phyloP scores from a whole-genome alignment of 1,140 invertebrate genomes.

The Colletes gigas region DNA sequence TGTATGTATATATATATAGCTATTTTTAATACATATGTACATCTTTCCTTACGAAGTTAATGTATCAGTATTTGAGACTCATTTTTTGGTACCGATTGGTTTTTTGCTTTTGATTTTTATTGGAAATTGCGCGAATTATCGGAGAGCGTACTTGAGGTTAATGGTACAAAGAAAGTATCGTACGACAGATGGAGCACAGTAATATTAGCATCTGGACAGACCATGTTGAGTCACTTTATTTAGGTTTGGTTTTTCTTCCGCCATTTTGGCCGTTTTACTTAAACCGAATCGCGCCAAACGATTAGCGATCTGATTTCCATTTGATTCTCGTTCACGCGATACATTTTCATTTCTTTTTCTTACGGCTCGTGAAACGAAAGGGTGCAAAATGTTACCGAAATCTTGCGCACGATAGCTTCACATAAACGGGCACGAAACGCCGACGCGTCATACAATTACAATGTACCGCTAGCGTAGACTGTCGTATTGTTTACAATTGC shows the following conservation, averaged over 20 bases:
- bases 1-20: slow-evolving; percentile 36
- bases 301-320: background rate
- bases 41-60: slow-evolving; percentile 47
- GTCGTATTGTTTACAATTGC: slow-evolving; percentile 51
- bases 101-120: slow-evolving; percentile 49
- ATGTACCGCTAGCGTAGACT: slow-evolving; percentile 60
- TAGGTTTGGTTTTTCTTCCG: background rate
- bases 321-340: background rate
- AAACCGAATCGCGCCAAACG: background rate
- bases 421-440: slow-evolving; percentile 38
- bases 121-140: slow-evolving; percentile 1
- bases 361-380: background rate
- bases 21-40: slow-evolving; percentile 62
- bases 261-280: background rate
- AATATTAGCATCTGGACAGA: slow-evolving; percentile 15
- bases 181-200: slow-evolving; percentile 22
- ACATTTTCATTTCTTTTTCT: background rate
- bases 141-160: slow-evolving; percentile 2
- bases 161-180: slow-evolving; percentile 17
- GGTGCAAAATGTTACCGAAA: slow-evolving; percentile 15
- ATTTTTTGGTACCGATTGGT: slow-evolving; percentile 39
- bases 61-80: slow-evolving; percentile 39
- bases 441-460: slow-evolving; percentile 46
- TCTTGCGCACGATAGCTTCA: slow-evolving; percentile 17
- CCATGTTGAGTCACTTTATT: background rate